phyloP scores from a whole-genome alignment of 2,888 invertebrate genomes.

The Machimus rusticus region DNA sequence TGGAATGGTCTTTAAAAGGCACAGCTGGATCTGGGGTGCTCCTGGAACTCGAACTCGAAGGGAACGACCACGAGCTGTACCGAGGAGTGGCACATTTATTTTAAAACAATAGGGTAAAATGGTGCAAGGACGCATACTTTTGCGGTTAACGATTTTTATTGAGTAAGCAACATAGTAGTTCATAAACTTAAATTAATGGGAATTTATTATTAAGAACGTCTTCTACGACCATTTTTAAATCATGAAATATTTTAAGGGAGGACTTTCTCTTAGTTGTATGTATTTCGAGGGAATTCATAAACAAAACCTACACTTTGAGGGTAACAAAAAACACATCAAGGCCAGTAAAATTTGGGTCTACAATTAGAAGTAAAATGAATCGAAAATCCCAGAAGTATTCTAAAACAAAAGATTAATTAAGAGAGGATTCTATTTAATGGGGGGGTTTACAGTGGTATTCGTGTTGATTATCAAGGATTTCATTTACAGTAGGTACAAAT shows the following conservation, averaged over 20 bases:
- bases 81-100: not conserved
- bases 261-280: not conserved
- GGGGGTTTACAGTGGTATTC: too few species aligned
- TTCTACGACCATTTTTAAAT: not conserved
- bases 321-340: not conserved
- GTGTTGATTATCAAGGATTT: too few species aligned
- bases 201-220: not conserved
- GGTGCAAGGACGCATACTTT: not conserved
- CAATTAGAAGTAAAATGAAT: not conserved
- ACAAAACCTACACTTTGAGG: too few species aligned
- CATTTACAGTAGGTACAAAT: too few species aligned
- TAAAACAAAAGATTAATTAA: too few species aligned
- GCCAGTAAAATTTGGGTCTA: not conserved
- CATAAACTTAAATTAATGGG: not conserved
- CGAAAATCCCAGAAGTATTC: too few species aligned
- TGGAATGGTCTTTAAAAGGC: not conserved
- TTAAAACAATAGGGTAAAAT: not conserved
- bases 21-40: not conserved
- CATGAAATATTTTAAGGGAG: not conserved
- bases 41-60: not conserved
- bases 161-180: not conserved
- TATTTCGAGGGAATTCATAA: not conserved
- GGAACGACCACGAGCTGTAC: not conserved
- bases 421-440: too few species aligned
- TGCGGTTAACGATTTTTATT: not conserved